Evolutionary conservation across 2,797 vertebrate species (phyloP), one percentile per base, ranked within the genome.

Genomic region (Selene dorsalis): DNA sequence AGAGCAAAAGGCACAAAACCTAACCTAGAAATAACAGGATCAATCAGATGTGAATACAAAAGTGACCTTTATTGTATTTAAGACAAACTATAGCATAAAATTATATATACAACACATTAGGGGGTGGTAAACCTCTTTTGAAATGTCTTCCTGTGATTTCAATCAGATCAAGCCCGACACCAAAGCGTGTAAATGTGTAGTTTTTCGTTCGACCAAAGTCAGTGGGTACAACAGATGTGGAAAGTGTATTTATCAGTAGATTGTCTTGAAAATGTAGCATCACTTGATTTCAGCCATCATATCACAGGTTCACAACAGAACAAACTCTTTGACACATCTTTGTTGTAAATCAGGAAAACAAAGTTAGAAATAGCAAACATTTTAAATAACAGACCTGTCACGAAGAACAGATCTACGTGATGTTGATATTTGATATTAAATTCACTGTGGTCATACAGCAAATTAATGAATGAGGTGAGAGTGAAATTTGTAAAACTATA

Each of bases 51-150:
- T 73, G 5, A 60, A 75, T 77, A 86, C 12, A 85, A 89, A 90
- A 85, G 30, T 77, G 57, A 80, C 45, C 43, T 92, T 93, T 90
- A 91, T 87, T 93, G 52, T 60, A 79, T 71, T 84, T 35, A 83
- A 85, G 77, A 88, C 76, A 83, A 89, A 88, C 59, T 77, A 69
- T 57, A 82, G 41, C 76, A 82, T 63, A 68, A 45, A 75, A 16
- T 63, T 28, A 74, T 74, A n/a, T 72, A n/a, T 71, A 89, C 79
- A 90, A 67, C 43, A 69, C 26, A 80, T 43, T 55, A 75, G 35
- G n/a, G 6, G 26, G 45, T 39, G 50, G 58, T 43, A 73, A 78
- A 73, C n/a, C 26, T 28, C 0, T 79, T 67, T 41, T 55, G 11
- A 70, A 79, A 52, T 60, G 28, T 26, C n/a, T 9, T 43, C 11